Evolutionary conservation across 2,797 vertebrate species (phyloP).

Genomic region (Tapera naevia): DNA sequence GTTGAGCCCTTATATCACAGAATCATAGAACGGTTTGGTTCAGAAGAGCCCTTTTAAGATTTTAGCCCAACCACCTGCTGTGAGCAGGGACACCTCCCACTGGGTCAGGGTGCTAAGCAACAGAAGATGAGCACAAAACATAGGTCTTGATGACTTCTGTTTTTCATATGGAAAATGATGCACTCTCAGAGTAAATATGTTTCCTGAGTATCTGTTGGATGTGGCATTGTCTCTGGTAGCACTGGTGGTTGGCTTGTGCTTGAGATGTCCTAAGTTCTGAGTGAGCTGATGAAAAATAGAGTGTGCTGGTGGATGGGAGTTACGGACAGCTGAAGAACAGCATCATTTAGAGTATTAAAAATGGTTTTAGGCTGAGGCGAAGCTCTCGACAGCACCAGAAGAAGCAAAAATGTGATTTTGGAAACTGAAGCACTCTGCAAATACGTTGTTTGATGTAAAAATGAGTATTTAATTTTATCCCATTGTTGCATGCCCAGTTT

Average conservation of each 20-base stretch:
- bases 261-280: rapidly evolving
- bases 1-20: neutral
- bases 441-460: neutral
- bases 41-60: too few species aligned
- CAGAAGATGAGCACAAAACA: neutral
- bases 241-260: neutral
- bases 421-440: neutral
- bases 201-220: neutral
- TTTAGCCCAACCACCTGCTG: too few species aligned
- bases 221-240: rapidly evolving
- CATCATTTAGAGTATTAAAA: neutral
- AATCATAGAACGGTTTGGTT: too few species aligned
- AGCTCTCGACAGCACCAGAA: neutral
- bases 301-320: neutral
- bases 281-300: neutral
- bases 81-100: too few species aligned
- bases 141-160: rapidly evolving
- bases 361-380: neutral
- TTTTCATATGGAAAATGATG: too few species aligned
- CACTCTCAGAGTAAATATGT: neutral
- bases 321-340: neutral
- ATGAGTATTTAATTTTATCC: neutral
- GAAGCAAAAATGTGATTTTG: rapidly evolving
- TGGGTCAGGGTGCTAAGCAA: neutral
- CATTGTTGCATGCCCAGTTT: neutral